phyloP scores from a whole-genome alignment of 2,888 invertebrate genomes.

The Brachyptera putata region DNA sequence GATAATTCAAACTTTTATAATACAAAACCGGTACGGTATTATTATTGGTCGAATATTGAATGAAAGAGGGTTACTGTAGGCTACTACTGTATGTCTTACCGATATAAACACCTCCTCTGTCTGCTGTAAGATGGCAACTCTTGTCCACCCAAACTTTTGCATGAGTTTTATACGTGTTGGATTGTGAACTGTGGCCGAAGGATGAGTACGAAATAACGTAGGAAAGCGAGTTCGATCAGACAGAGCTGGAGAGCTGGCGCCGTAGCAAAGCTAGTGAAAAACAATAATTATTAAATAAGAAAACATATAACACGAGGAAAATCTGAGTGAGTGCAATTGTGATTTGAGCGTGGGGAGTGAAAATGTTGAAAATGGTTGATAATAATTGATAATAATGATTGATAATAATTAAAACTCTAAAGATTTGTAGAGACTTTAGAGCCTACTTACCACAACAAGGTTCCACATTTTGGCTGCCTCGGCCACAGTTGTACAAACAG shows the following conservation, averaged over 20 bases:
- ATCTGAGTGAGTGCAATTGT: no score
- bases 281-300: constrained; percentile 13
- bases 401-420: no score
- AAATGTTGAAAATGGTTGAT: no score
- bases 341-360: no score
- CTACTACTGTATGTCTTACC: no score
- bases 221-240: constrained; percentile 96
- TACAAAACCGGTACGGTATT: no score
- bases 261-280: constrained; percentile 84
- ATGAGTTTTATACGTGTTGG: constrained; percentile 94
- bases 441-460: constrained; percentile 93
- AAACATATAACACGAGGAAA: no score
- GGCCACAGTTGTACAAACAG: constrained; percentile 97
- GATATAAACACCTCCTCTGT: constrained; percentile 97
- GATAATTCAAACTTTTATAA: no score
- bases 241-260: constrained; percentile 96
- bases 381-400: no score
- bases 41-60: no score
- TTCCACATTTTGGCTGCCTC: constrained; percentile 99
- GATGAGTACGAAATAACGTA: constrained; percentile 97
- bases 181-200: constrained; percentile 98
- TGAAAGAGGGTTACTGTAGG: no score
- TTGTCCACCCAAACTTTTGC: constrained; percentile 96
- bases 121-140: constrained; percentile 95
- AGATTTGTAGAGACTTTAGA: no score